phyloP scores from a whole-genome alignment of 2,113 vertebrate genomes.

The Oxyruncus cristatus region DNA sequence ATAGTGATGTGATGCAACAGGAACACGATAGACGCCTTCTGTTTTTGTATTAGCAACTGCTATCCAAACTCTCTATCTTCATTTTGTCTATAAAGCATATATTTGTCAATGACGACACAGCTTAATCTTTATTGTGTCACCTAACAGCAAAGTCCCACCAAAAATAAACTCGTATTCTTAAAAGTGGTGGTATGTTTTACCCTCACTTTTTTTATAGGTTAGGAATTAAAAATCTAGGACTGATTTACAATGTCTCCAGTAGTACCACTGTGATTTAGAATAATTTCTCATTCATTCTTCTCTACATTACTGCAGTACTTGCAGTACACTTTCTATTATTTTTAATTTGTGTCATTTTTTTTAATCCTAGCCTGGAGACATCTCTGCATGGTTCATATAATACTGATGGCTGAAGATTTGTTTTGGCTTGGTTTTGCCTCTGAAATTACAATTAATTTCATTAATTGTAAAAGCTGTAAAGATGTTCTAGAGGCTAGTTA shows the following conservation, averaged over 20 bases:
- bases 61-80: background rate
- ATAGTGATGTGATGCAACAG: background rate
- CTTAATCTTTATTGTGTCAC: background rate
- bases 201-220: background rate
- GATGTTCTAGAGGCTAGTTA: background rate
- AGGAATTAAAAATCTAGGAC: background rate
- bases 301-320: background rate
- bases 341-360: background rate
- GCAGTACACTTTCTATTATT: background rate
- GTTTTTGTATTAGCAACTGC: background rate
- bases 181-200: background rate
- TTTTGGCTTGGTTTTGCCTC: background rate
- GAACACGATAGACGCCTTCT: background rate
- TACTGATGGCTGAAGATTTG: background rate
- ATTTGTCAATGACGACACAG: background rate
- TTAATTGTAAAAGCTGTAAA: background rate
- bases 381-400: background rate
- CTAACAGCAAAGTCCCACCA: background rate
- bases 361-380: background rate
- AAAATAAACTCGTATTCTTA: background rate
- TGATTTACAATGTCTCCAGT: background rate
- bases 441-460: background rate
- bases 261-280: background rate
- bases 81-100: background rate
- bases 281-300: background rate